Base-by-base conservation (phyloP, 1,140 invertebrate species). In the Drosophila sproati region DNA sequence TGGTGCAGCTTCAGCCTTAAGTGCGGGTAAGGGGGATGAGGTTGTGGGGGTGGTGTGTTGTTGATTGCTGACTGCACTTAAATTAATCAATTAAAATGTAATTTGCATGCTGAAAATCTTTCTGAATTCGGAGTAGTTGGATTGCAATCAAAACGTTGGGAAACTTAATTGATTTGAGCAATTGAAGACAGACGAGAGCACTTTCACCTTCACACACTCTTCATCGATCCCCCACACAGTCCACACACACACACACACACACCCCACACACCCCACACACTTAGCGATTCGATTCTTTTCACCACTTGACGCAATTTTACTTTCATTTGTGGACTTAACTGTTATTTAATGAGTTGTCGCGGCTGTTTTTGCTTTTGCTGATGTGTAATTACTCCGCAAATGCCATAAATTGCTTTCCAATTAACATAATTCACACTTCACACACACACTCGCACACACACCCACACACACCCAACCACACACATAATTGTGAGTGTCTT, bases 371-470 rank as follows among this genome's bases (percentile, higher is more conserved):
- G 37, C 10, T 8, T 39, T 8, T 43, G 39, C 10, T 10, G 3
- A 7, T 8, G 32, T 12, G 68, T 74, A 87, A 87, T 87, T 87
- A 47, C 57, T 45, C 43, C 6, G 35, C 47, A 32, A 35, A 80
- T 80, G 77, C 70, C 79, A 88, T 80, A 87, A 85, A 80, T 68
- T 76, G 63, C 77, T 86, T 82, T 74, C 73, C 73, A 87, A 87
- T 87, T 87, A 88, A 77, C 83, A 88, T 88, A 71, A 82, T 87
- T 88, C 77, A 69, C 79, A 88, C 83, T 82, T 82, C 7, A 51
- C 75, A 52, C 20, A 60, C 20, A 43, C 28, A 51, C 37, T 12
- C 12, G 12, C 12, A 12, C 12, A 12, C 20, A 28, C 47, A 28
- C 56, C 31, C 35, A 20, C 31, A 34, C 54, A 60, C 55, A 20